Base-by-base conservation (phyloP, 2,888 invertebrate species). In the Atethmia centrago region DNA sequence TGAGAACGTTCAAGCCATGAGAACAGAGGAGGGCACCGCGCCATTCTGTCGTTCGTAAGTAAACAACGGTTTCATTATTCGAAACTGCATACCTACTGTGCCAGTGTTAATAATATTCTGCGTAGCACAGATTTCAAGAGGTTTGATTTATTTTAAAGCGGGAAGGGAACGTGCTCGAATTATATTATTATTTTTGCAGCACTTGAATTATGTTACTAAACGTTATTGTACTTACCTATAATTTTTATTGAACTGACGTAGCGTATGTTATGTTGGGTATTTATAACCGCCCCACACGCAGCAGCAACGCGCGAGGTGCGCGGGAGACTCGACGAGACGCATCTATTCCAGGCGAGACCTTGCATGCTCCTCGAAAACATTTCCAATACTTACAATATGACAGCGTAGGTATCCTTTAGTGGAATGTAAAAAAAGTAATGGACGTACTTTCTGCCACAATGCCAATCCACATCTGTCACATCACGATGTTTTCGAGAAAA, bases 201-300 rank as follows among this genome's bases (percentile, higher is more conserved):
- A 76, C 79, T 80, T 86, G 87, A 89, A 84, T 81, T 87, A 86
- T 85, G 87, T 88, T 90, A 85, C 84, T 83, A 85, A 88, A 90
- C 86, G 88, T 79, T 81, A 75, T 81, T 80, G 87, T 86, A n/a
- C n/a, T n/a, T n/a, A n/a, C n/a, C n/a, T n/a, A 87, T 87, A 90
- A 84, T 91, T 90, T 90, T 90, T 90, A 91, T 89, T 88, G 90
- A 90, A 90, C 92, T 92, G 89, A 91, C 92, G 90, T 88, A 89
- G 89, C 90, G 91, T 90, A 92, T 91, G 91, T 91, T 92, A 90
- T 84, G 84, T 87, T 83, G 86, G 85, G 89, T 96, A 95, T 95
- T 95, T 94, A 94, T 96, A 96, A 93, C 88, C 88, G 92, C 95
- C 95, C 95, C 96, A 95, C 96, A 93, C 95, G 94, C 95, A 89